Percentiles rank a stretch among this genome's conserved stretches.
Conservation (phyloP, 2,797 vertebrate genomes). For the Gephyroberyx darwinii region DNA sequence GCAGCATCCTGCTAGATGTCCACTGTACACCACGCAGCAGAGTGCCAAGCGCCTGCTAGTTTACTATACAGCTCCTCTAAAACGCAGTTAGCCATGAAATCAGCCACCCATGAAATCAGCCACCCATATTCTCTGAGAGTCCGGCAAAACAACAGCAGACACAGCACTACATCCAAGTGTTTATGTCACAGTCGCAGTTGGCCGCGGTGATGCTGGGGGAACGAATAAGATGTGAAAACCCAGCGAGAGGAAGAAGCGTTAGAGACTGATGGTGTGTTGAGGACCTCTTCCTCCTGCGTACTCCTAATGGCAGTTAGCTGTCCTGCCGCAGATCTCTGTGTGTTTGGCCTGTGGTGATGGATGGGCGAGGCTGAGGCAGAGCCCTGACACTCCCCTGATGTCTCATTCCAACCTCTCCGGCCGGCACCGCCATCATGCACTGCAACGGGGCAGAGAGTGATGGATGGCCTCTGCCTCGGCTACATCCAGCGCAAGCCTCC, state of each 20-base stretch:
- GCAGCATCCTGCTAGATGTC: constrained; percentile 64
- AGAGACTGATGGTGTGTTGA: constrained; percentile 39
- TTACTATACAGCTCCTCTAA: constrained; percentile 48
- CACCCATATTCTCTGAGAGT: constrained; percentile 62
- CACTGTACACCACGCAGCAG: constrained; percentile 47
- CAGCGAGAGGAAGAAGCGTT: constrained; percentile 28
- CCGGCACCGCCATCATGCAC: constrained; percentile 37
- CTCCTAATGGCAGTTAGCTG: constrained; percentile 43
- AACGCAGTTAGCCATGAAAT: constrained; percentile 63
- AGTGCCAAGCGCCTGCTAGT: constrained; percentile 48
- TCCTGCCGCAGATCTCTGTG: constrained; percentile 44
- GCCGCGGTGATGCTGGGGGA: constrained; percentile 18
- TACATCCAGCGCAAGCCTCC: constrained; percentile 51
- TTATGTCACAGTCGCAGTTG: constrained; percentile 41
- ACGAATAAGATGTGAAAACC: constrained; percentile 49
- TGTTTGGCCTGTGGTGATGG: constrained; percentile 68
- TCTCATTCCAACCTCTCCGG: constrained; percentile 64
- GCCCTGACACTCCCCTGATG: constrained; percentile 70
- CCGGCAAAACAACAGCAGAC: neutral
- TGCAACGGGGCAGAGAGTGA: constrained; percentile 54
- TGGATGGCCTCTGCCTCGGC: constrained; percentile 58
- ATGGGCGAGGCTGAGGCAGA: constrained; percentile 56
- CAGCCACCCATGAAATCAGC: constrained; percentile 66
- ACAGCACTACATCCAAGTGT: constrained; percentile 23
- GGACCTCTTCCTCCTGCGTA: constrained; percentile 49